These are phyloP conservation scores for Sitta carolinensis DNA, from an alignment of 2,797 vertebrate genomes.

Conservation along the genomic window DNA sequence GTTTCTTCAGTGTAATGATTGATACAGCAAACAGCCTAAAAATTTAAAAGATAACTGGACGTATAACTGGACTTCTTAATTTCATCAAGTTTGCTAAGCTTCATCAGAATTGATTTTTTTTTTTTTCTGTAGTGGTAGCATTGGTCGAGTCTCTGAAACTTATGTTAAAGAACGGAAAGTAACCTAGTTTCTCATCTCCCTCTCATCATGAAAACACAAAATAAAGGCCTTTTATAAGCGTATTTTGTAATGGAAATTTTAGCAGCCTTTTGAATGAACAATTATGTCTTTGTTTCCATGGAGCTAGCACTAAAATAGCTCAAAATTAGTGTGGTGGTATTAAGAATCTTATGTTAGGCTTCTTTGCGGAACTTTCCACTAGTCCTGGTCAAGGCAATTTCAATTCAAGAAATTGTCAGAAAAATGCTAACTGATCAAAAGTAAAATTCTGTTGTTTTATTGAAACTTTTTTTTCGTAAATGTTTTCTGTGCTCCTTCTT, in stretches of 20 bases:
- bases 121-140: not conserved
- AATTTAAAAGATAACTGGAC: not conserved
- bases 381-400: not conserved
- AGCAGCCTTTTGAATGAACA: constrained; percentile 39
- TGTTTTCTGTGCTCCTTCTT: not conserved
- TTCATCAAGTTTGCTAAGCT: not conserved
- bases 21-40: not conserved
- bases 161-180: not conserved
- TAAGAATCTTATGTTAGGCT: constrained; percentile 1
- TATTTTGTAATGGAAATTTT: constrained; percentile 66
- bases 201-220: constrained; percentile 33
- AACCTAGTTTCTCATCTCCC: constrained; percentile 8
- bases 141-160: not conserved
- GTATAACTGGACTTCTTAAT: not conserved
- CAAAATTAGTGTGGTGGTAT: not conserved
- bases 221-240: not conserved
- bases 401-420: not conserved
- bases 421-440: not conserved
- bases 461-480: not conserved
- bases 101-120: not conserved
- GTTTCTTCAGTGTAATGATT: not conserved
- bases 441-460: not conserved
- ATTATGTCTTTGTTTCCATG: constrained; percentile 65
- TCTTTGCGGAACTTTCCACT: not conserved
- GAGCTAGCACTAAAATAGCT: constrained; percentile 34